Conservation (phyloP, 64 coral and sea anemone species). For the Montipora foliosa region DNA sequence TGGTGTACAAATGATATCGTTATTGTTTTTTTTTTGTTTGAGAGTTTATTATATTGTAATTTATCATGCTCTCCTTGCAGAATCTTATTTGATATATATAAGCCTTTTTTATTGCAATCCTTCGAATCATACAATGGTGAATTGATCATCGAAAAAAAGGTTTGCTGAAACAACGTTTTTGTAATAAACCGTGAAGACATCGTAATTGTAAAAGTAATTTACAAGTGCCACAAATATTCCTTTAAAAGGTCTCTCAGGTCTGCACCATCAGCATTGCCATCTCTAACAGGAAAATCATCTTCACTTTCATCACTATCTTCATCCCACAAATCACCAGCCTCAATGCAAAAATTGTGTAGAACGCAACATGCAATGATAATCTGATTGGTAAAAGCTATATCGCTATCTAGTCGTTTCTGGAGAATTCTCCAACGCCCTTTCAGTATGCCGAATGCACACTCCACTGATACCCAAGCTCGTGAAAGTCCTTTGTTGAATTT, state of each 20-base stretch:
- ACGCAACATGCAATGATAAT: background rate
- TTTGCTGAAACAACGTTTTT: too few relatives aligned
- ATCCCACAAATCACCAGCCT: background rate
- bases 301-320: background rate
- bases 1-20: too few relatives aligned
- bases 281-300: slow-evolving; percentile 7
- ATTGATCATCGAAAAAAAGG: too few relatives aligned
- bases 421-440: slow-evolving; percentile 30
- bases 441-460: slow-evolving; percentile 20
- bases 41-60: too few relatives aligned
- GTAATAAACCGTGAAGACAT: too few relatives aligned
- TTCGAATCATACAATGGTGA: too few relatives aligned
- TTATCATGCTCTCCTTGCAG: too few relatives aligned
- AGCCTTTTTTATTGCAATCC: too few relatives aligned
- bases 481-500: slow-evolving; percentile 49
- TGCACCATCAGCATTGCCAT: slow-evolving; percentile 28
- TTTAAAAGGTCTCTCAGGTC: slow-evolving; percentile 34
- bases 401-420: slow-evolving; percentile 3
- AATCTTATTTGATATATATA: too few relatives aligned
- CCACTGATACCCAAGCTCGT: background rate
- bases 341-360: background rate
- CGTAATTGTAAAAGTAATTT: background rate
- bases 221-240: slow-evolving; percentile 20
- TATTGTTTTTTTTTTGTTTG: too few relatives aligned
- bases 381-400: background rate